A percentile compares a stretch with the other conserved stretches of the same genome.
These are phyloP conservation scores for Acrossocheilus wenchowensis DNA, from an alignment of 2,797 vertebrate genomes.

Conservation along the genomic window DNA sequence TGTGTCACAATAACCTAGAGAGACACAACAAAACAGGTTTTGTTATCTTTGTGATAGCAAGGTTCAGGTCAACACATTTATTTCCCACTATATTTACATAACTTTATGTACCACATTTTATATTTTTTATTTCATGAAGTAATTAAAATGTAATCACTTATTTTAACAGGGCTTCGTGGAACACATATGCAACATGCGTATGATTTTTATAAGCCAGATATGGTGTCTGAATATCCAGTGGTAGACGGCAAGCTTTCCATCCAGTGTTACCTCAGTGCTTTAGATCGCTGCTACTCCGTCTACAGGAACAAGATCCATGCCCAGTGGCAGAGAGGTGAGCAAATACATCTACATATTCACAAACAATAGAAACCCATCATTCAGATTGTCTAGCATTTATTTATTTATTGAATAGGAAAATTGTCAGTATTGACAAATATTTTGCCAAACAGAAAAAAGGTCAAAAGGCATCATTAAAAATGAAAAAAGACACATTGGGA, in stretches of 20 bases:
- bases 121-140: not conserved
- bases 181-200: conserved; percentile 98
- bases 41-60: not conserved
- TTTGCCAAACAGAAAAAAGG: not conserved
- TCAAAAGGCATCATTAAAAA: not conserved
- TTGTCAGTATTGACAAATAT: not conserved
- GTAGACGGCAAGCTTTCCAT: conserved; percentile 97
- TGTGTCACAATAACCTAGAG: conserved; percentile 30
- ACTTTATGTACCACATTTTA: not conserved
- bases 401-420: not conserved
- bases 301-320: conserved; percentile 92
- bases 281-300: conserved; percentile 93
- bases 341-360: too few relatives aligned
- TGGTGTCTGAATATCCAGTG: conserved; percentile 95
- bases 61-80: not conserved
- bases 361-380: not conserved
- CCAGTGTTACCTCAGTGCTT: conserved; percentile 94
- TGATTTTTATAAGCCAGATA: conserved; percentile 98
- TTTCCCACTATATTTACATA: not conserved
- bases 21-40: not conserved
- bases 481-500: not conserved
- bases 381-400: not conserved
- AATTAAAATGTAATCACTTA: not conserved
- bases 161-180: conserved; percentile 86
- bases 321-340: conserved; percentile 94